Conservation (phyloP, 2,113 vertebrate species). For the Nerophis lumbriciformis region DNA sequence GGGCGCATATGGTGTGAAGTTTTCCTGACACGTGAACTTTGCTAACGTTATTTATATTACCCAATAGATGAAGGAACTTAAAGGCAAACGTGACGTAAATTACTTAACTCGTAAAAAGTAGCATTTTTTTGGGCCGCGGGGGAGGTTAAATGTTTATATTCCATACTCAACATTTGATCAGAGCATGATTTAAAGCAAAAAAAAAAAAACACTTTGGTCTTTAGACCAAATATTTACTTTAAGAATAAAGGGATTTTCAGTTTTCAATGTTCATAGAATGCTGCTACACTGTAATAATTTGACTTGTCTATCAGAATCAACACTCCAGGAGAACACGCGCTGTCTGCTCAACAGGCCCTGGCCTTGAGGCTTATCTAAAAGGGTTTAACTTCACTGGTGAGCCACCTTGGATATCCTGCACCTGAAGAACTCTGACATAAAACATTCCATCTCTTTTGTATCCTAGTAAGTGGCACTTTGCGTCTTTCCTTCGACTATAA, state of each 20-base stretch:
- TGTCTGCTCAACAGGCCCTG: conserved; percentile 61
- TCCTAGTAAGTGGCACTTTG: conserved; percentile 60
- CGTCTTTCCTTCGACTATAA: neutral
- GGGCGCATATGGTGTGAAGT: conserved; percentile 13
- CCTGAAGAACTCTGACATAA: conserved; percentile 44
- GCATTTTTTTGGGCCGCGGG: neutral
- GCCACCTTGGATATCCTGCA: conserved; percentile 60
- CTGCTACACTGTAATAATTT: neutral
- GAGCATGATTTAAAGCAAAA: no score
- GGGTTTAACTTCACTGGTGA: conserved; percentile 74
- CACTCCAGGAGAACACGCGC: conserved; percentile 52
- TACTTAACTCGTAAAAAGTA: no score
- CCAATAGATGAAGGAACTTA: no score
- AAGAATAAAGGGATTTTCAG: neutral
- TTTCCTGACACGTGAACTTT: conserved; percentile 5
- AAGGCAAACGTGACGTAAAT: no score
- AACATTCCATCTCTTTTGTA: conserved; percentile 64
- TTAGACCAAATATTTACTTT: no score
- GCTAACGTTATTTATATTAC: no score
- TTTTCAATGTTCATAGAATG: neutral
- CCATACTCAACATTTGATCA: neutral
- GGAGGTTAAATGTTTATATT: neutral
- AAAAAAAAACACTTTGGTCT: no score
- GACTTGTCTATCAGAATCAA: conserved; percentile 50
- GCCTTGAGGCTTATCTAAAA: conserved; percentile 70